Base-by-base conservation (phyloP, 2,113 vertebrate genomes). In the human region DNA sequence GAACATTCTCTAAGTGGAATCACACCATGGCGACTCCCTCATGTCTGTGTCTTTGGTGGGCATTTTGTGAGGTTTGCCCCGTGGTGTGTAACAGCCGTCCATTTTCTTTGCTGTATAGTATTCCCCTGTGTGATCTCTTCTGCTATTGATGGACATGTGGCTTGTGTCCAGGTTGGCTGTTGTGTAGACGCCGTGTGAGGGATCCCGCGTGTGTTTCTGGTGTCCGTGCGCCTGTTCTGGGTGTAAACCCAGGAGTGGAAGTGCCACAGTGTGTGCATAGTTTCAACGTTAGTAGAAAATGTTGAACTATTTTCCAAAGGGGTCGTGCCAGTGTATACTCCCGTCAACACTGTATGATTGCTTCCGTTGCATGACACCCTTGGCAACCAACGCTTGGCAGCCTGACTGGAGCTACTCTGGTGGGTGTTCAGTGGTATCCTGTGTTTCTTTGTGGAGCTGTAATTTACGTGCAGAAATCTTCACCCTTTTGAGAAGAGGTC, bases 341-440 rank as follows among this genome's bases (percentile, higher is more conserved):
- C 72, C 23, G 7, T 45, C 72, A 11, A 1, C 45, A 22, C 30
- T 1, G 5, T 35, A 13, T 5, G 16, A 6, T 5, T 3, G 8
- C 16, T 16, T 11, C 32, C 45, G 1, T n/a, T 32, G 23, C 32
- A 1, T 3, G 3, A n/a, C 10, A 0, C 22, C 50, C 22, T 13
- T 80, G 70, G 32, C 50, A 23, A 13, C 32, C 61, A 32, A 30
- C 2, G 61, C 61, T 13, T 64, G 61, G 61, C 27, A 14, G 27
- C 61, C 5, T 13, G 61, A 30, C 61, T 18, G 13, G 27, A 13
- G 50, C 48, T 6, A 23, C 12, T n/a, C 78, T 55, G 48, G 32
- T 12, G 32, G 32, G 11, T 23, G 79, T 16, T 25, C 6, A 40
- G 52, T 23, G 13, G 20, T 8, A 17, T 55, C 78, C 35, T 32